A percentile compares a stretch with the other conserved stretches of the same genome.
Conservation (phyloP, 2,797 vertebrate genomes). For the Sphaeramia orbicularis region DNA sequence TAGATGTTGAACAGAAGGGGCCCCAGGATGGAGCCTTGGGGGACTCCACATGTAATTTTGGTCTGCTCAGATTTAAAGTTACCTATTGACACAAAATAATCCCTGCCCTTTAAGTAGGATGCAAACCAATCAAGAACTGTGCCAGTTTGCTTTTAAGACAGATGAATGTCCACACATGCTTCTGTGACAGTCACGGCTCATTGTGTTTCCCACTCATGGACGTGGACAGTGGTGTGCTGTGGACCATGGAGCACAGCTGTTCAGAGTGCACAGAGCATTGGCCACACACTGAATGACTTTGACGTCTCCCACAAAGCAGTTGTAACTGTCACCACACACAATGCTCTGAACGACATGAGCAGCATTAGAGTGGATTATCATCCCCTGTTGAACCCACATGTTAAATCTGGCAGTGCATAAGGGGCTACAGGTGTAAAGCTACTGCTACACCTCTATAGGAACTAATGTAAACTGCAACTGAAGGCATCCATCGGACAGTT, state of each 20-base stretch:
- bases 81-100: too few relatives aligned
- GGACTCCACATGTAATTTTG: too few relatives aligned
- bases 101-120: too few relatives aligned
- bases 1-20: too few relatives aligned
- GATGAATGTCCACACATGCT: neutral
- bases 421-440: neutral
- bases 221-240: conserved; percentile 3
- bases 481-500: neutral
- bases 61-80: too few relatives aligned
- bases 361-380: too few relatives aligned
- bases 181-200: neutral
- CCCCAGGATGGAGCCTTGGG: too few relatives aligned
- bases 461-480: neutral
- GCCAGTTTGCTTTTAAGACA: too few relatives aligned
- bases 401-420: neutral
- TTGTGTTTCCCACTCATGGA: conserved; percentile 8
- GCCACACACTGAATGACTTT: neutral
- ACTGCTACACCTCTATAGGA: neutral
- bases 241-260: conserved; percentile 5
- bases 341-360: neutral
- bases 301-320: conserved; percentile 5
- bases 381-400: neutral
- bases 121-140: too few relatives aligned
- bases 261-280: neutral
- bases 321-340: neutral